Conservation (phyloP, 2,888 invertebrate genomes). For the Eristalis arbustorum region DNA sequence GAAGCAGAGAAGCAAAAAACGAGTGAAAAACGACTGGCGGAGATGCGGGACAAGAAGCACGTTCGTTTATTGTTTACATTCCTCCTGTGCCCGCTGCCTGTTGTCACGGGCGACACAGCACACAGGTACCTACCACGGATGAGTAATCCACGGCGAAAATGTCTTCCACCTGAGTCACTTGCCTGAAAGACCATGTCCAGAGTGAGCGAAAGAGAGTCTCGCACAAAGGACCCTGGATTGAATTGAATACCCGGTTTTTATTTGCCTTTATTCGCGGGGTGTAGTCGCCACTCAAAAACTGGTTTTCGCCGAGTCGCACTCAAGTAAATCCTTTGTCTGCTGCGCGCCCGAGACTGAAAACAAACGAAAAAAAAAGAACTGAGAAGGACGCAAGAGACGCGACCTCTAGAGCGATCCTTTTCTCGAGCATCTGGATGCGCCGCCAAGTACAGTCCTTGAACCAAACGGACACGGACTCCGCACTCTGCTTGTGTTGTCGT, state of each 20-base stretch:
- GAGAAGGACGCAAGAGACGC: neutral
- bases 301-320: conserved; percentile 6
- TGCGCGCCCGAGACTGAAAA: neutral
- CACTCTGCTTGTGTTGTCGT: neutral
- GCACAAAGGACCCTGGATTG: conserved; percentile 13
- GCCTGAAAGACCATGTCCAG: neutral
- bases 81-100: neutral
- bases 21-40: neutral
- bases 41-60: conserved; percentile 8
- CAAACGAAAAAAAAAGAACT: too few relatives aligned
- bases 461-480: too few relatives aligned
- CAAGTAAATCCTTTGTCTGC: neutral
- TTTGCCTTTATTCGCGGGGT: neutral
- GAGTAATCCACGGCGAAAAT: neutral
- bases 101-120: too few relatives aligned
- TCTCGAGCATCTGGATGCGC: neutral
- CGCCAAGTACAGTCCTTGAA: neutral
- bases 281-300: conserved; percentile 22
- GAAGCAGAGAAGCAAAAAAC: neutral
- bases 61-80: conserved; percentile 40
- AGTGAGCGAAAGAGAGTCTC: too few relatives aligned
- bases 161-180: conserved; percentile 35
- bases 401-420: neutral
- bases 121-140: conserved; percentile 26
- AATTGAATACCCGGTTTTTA: neutral